These are phyloP conservation scores for Strigamia maritima DNA, from an alignment of 2,888 invertebrate genomes.

Conservation along the genomic window DNA sequence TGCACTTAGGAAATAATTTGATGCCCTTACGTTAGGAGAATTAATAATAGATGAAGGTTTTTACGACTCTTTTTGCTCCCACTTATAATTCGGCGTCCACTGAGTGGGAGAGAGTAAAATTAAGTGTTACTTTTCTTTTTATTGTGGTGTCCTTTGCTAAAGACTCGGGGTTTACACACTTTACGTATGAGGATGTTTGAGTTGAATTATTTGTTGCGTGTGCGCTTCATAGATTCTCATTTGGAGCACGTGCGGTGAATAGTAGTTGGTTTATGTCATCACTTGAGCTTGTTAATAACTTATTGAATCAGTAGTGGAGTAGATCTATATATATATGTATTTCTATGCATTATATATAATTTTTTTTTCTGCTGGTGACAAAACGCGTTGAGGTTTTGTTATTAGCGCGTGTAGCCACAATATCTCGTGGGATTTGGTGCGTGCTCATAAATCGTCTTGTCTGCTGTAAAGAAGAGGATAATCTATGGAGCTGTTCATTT, in stretches of 20 bases:
- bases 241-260: conserved; percentile 22
- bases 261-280: conserved; percentile 30
- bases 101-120: neutral
- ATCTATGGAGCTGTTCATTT: conserved; percentile 24
- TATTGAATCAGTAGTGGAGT: conserved; percentile 1
- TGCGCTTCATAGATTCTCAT: conserved; percentile 24
- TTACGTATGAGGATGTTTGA: neutral
- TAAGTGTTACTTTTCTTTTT: neutral
- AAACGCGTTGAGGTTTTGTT: conserved; percentile 22
- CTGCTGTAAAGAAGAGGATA: conserved; percentile 28
- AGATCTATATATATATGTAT: neutral
- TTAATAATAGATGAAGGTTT: conserved; percentile 30
- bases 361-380: neutral
- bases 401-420: conserved; percentile 26
- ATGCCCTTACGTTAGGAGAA: conserved; percentile 26
- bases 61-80: neutral
- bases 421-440: conserved; percentile 28
- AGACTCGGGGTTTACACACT: neutral
- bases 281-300: conserved; percentile 25
- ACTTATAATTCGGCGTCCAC: conserved; percentile 7
- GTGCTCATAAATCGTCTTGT: conserved; percentile 26
- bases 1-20: conserved; percentile 11
- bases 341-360: neutral
- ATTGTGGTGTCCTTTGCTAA: conserved; percentile 25
- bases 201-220: conserved; percentile 18